A percentile compares a stretch with the other conserved stretches of the same genome.
Evolutionary conservation across 2,888 invertebrate species (phyloP).

Genomic region (Scelioninae gen. 1): DNA sequence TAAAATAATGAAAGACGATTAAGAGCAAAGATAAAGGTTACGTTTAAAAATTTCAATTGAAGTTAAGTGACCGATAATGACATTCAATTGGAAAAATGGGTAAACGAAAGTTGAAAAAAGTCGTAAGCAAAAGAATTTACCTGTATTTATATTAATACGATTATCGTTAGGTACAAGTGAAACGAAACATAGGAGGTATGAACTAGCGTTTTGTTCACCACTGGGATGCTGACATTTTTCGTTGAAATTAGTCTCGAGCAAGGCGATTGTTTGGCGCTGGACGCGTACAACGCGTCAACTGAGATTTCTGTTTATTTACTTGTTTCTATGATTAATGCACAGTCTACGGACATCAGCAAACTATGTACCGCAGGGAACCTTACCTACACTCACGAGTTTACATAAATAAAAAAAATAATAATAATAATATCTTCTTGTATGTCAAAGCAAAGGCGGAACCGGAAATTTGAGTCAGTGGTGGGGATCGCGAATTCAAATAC

Average conservation of each 20-base stretch:
- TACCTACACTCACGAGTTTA: conserved; percentile 48
- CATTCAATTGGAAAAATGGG: background rate
- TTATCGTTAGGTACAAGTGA: background rate
- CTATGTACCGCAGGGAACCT: background rate
- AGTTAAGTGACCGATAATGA: background rate
- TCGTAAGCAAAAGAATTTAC: background rate
- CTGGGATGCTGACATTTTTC: conserved; percentile 34
- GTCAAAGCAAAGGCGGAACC: conserved; percentile 75
- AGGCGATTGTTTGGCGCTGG: conserved; percentile 3
- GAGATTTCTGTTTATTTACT: background rate
- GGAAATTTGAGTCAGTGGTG: conserved; percentile 62
- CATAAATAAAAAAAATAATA: conserved; percentile 73
- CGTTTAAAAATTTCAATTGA: background rate
- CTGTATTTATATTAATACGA: conserved; percentile 1
- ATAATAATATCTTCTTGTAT: conserved; percentile 57
- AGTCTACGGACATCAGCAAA: background rate
- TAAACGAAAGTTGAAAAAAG: background rate
- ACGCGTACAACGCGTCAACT: background rate
- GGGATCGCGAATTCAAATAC: conserved; percentile 66
- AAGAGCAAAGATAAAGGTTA: background rate
- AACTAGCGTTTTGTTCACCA: conserved; percentile 18
- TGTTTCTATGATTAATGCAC: conserved; percentile 2
- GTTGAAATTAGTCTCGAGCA: background rate
- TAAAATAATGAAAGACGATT: background rate
- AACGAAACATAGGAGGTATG: conserved; percentile 5